A percentile compares a stretch with the other conserved stretches of the same genome.
phyloP scores from a whole-genome alignment of 2,113 vertebrate genomes.

The Rynchops niger region DNA sequence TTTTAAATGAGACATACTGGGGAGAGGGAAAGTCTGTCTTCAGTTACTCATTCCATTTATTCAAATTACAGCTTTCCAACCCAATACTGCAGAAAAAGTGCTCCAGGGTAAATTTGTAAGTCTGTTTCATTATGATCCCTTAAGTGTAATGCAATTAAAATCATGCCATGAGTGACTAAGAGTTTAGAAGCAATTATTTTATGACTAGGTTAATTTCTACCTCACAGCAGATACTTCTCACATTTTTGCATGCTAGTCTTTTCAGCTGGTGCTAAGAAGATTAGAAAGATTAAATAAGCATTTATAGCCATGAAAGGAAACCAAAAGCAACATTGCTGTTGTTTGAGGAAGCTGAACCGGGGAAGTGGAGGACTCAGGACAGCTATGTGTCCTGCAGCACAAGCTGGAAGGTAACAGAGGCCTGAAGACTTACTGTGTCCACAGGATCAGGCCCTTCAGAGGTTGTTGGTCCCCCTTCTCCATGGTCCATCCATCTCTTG shows the following conservation, averaged over 20 bases:
- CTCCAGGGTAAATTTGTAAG: slow-evolving; percentile 50
- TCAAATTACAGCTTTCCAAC: slow-evolving; percentile 42
- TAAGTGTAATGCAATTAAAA: slow-evolving; percentile 52
- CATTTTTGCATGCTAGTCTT: background rate
- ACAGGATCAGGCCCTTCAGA: background rate
- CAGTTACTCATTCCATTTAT: slow-evolving; percentile 61
- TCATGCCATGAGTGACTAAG: slow-evolving; percentile 36
- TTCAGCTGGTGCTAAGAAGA: background rate
- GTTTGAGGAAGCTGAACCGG: background rate
- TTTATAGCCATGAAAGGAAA: background rate
- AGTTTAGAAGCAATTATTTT: slow-evolving; percentile 39
- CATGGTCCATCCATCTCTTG: background rate
- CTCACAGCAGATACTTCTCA: slow-evolving; percentile 14
- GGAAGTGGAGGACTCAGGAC: accelerated
- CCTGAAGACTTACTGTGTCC: background rate
- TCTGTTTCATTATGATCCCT: slow-evolving; percentile 40
- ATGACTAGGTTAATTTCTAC: slow-evolving; percentile 37
- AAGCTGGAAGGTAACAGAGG: accelerated
- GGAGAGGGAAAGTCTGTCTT: slow-evolving; percentile 19
- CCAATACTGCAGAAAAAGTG: slow-evolving; percentile 23
- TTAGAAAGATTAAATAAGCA: background rate
- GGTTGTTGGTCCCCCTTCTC: accelerated
- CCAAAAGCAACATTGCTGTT: background rate
- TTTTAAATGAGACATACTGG: background rate
- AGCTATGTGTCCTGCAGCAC: background rate